Base-by-base conservation (phyloP, 2,113 vertebrate species). In the Pleuronectes platessa region DNA sequence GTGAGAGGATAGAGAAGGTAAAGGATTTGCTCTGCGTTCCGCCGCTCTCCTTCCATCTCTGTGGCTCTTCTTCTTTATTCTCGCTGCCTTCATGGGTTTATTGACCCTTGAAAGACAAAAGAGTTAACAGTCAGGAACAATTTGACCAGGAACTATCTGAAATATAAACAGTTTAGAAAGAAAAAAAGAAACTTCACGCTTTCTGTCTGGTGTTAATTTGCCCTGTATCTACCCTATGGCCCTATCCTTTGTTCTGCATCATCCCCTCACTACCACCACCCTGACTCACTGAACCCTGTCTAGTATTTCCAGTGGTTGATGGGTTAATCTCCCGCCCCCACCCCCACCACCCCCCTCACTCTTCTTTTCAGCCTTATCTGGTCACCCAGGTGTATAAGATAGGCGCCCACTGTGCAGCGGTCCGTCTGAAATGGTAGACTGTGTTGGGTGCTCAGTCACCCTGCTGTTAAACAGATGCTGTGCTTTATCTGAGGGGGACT, bases 381-480 rank as follows among this genome's bases (percentile, higher is more conserved):
- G 82, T 88, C 86, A 90, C 77, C 82, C 85, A 88, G 90, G 89
- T 92, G 91, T 88, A 75, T 78, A 81, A 85, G 85, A 87, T 87
- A 82, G 75, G 75, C 76, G 58, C 70, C 79, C 71, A 60, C 61
- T 79, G 82, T 71, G 88, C 86, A 87, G 67, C 59, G 79, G 83
- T 90, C 86, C 70, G 20, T 89, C 83, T 83, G 79, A 90, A 87
- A 92, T 89, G 79, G 81, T 83, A 63, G 83, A 85, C 63, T 86
- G 81, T 78, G 86, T 85, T 83, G 81, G 85, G 86, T 88, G 89
- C 70, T 88, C 81, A 83, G 88, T 87, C 86, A 82, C 70, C 88
- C 88, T 81, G 87, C 87, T 88, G 86, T 89, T 90, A 90, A 90
- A 89, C 88, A 89, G 86, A 90, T 85, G 81, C 85, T 78, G 70